Conservation (phyloP, 2,888 invertebrate genomes). For the Pogonocherus hispidulus region DNA sequence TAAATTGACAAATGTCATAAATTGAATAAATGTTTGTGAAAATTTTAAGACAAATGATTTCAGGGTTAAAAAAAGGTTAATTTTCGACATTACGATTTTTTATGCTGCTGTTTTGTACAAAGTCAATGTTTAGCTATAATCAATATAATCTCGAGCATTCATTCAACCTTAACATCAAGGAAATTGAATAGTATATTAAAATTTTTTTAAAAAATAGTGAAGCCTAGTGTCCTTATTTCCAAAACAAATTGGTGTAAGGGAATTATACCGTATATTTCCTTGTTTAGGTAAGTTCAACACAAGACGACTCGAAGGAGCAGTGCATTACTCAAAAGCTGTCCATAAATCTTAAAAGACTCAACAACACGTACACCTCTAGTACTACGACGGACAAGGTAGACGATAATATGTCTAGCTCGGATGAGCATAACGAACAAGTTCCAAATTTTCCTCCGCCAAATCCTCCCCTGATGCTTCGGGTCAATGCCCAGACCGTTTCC, state of each 20-base stretch:
- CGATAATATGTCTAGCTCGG: conserved; percentile 62
- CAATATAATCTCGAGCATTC: too few relatives aligned
- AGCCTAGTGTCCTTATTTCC: too few relatives aligned
- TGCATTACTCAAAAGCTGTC: conserved; percentile 82
- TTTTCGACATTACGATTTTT: not conserved
- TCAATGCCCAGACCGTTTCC: conserved; percentile 72
- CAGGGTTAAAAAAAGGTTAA: too few relatives aligned
- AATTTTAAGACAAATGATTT: too few relatives aligned
- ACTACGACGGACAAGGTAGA: conserved; percentile 64
- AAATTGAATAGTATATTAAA: too few relatives aligned
- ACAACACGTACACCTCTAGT: conserved; percentile 75
- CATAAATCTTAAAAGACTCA: conserved; percentile 81
- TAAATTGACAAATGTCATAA: too few relatives aligned
- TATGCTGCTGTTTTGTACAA: too few relatives aligned
- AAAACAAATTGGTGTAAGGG: too few relatives aligned
- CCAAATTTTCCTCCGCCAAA: conserved; percentile 71
- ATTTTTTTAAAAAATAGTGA: too few relatives aligned
- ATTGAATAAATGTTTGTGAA: too few relatives aligned
- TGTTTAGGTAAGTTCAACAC: conserved; percentile 59
- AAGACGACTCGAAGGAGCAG: conserved; percentile 73
- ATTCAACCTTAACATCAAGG: too few relatives aligned
- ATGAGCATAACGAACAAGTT: conserved; percentile 68
- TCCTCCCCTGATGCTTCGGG: conserved; percentile 72
- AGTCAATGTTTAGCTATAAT: too few relatives aligned
- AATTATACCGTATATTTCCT: not conserved